Percentiles rank a stretch among this genome's conserved stretches.
phyloP scores from a whole-genome alignment of 92 coral and sea anemone genomes.

The Umimayanthus kanabou region DNA sequence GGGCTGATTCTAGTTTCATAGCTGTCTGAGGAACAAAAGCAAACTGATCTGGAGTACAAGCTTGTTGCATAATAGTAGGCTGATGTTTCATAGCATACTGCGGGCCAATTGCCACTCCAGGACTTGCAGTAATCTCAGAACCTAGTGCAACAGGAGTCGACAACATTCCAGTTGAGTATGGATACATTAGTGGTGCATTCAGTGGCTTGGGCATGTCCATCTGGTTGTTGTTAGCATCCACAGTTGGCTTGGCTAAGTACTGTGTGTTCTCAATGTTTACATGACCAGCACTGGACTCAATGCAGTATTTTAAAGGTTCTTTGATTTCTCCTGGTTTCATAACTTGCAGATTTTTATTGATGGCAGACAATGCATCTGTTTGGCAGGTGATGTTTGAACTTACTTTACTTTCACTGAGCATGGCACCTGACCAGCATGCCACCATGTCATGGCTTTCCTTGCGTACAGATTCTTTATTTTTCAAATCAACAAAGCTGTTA shows the following conservation, averaged over 20 bases:
- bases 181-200: slow-evolving; percentile 26
- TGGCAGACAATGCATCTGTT: not conserved
- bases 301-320: not conserved
- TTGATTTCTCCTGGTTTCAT: not conserved
- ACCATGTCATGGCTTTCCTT: not conserved
- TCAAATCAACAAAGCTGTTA: not conserved
- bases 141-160: slow-evolving; percentile 5
- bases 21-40: not conserved
- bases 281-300: not conserved
- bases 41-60: not conserved
- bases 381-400: not conserved
- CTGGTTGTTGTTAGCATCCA: slow-evolving; percentile 29
- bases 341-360: not conserved
- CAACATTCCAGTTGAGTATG: slow-evolving; percentile 35
- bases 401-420: not conserved
- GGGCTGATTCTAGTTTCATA: not conserved
- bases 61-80: not conserved
- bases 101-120: not conserved
- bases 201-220: not conserved
- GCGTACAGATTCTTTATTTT: not conserved
- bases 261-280: not conserved
- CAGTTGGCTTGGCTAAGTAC: slow-evolving; percentile 1
- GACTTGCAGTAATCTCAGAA: slow-evolving; percentile 9
- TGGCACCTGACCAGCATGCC: not conserved
- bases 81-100: slow-evolving; percentile 9